Percentiles rank a stretch among this genome's conserved stretches.
Conservation (phyloP, 2,797 vertebrate species). For the Danionella dracula region DNA sequence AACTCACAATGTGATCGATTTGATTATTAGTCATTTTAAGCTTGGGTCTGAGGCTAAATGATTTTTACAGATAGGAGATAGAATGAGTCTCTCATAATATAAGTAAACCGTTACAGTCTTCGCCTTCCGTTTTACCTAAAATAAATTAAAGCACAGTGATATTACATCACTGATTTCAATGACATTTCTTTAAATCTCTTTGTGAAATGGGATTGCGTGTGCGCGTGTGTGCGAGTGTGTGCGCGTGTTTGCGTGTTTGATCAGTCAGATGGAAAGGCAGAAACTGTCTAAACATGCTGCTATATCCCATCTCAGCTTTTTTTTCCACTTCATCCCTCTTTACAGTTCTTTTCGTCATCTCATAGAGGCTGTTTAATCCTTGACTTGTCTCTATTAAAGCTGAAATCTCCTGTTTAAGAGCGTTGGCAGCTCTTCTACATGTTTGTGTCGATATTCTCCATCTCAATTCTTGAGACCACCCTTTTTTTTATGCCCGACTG, state of each 20-base stretch:
- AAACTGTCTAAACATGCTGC: neutral
- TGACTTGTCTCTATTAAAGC: neutral
- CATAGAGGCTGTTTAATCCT: neutral
- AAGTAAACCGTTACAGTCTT: no score
- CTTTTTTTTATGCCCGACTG: conserved; percentile 42
- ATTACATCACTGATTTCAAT: no score
- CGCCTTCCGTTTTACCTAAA: no score
- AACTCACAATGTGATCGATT: no score
- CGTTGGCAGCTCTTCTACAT: conserved; percentile 39
- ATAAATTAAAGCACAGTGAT: no score
- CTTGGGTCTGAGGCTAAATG: no score
- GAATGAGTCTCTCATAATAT: no score
- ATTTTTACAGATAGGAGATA: no score
- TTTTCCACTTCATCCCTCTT: neutral
- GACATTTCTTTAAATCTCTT: no score
- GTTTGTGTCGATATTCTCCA: neutral
- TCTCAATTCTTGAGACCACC: neutral
- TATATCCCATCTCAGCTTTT: neutral
- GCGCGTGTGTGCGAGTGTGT: no score
- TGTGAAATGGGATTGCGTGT: no score
- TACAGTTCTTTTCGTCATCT: neutral
- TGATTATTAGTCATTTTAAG: no score
- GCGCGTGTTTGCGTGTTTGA: conserved; percentile 1
- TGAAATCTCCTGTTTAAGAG: neutral
- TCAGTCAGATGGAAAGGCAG: conserved; percentile 24